Evolutionary conservation across 2,113 vertebrate species (phyloP), one percentile per base, ranked within the genome.

Genomic region (Mellivora capensis): DNA sequence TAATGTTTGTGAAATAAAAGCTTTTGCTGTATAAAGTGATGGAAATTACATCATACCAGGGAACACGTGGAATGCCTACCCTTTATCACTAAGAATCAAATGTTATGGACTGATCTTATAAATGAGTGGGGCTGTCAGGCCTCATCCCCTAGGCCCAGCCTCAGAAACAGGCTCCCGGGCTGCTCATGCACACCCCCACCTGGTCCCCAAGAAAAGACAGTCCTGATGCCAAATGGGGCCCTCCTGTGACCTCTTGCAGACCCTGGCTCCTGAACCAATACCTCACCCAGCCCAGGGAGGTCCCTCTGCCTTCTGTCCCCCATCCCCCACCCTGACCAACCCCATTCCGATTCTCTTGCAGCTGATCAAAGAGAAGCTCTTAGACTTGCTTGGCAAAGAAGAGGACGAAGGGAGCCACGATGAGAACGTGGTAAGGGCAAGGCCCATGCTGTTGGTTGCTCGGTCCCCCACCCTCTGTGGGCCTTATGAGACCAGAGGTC

Each of bases 401-500:
- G 99, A 99, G 20, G 99, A 99, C 81, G 99, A 99, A 80, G 99
- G 99, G 98, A 99, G 99, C 98, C 99, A 99, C 4, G 99, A 99
- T 6, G 99, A 99, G 96, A 99, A 99, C 12, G 99, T 99, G 99
- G 99, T 99, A 98, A 99, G 99, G 93, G 91, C 4, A 0, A 14
- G n/a, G 6, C 9, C 0, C 3, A 27, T 57, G 4, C 2, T 4
- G 54, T 11, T 5, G 15, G 54, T 42, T 0, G 7, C 13, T 15
- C 12, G 6, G 34, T 39, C 42, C 21, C 67, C 42, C 42, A 20
- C 21, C 31, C 31, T 61, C 1, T 21, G 34, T 1, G 2, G 64
- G 47, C 27, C 1, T 2, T 4, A 4, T 1, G 34, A 93, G 93
- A 14, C 8, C 47, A 93, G 79, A 72, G 20, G 15, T 14, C 1